Percentiles rank a stretch among this genome's conserved stretches.
phyloP scores from a whole-genome alignment of 1,140 invertebrate species.

The Drosophila simulans region DNA sequence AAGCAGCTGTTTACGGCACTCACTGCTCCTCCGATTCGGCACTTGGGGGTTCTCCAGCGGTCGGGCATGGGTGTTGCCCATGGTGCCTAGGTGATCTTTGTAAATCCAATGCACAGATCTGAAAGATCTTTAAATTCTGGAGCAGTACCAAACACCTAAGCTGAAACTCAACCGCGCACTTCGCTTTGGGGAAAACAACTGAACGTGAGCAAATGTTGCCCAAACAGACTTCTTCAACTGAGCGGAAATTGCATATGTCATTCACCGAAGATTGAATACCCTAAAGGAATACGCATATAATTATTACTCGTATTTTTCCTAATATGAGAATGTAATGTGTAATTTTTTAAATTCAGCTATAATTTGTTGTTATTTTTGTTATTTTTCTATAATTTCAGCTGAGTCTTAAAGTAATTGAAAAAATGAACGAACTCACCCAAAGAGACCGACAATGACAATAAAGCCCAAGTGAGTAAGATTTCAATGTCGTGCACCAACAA shows the following conservation, averaged over 20 bases:
- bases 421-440: background rate
- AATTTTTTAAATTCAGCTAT: too few relatives aligned
- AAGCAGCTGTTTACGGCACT: conserved; percentile 19
- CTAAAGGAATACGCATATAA: background rate
- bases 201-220: conserved; percentile 46
- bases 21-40: conserved; percentile 66
- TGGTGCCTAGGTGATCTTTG: conserved; percentile 14
- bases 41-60: conserved; percentile 50
- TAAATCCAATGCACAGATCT: conserved; percentile 3
- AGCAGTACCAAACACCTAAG: conserved; percentile 25
- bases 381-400: too few relatives aligned
- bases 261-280: conserved; percentile 1
- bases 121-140: conserved; percentile 15
- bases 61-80: conserved; percentile 72
- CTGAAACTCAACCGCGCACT: conserved; percentile 62
- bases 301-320: background rate
- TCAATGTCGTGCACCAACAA: conserved; percentile 73
- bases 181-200: conserved; percentile 55
- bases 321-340: too few relatives aligned
- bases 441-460: background rate
- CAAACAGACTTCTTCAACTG: conserved; percentile 9
- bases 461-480: conserved; percentile 10
- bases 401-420: background rate
- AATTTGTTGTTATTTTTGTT: too few relatives aligned
- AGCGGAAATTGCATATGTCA: background rate